Evolutionary conservation across 2,797 vertebrate species (phyloP), one percentile per base, ranked within the genome.

Genomic region (Microctenopoma stevenorrisi): DNA sequence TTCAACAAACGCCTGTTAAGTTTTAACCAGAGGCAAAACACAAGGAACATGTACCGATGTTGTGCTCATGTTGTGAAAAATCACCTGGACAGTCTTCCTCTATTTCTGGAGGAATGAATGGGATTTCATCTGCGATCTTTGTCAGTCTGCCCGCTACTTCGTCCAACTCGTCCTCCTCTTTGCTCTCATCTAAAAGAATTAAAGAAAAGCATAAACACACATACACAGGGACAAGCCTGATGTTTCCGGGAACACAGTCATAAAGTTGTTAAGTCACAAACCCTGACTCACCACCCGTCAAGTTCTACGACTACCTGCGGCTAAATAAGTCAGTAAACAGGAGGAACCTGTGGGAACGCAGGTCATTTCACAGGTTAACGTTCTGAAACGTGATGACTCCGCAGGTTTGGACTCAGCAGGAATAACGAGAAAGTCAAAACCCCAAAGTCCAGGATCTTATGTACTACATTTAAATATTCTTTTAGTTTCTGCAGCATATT

Each of bases 121-220:
- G 56, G 57, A 93, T 70, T 3, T 90, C 78, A 38, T 86, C 69
- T 0, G 63, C 81, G 7, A 94, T 76, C 48, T 76, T 15, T 0
- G 53, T 76, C 72, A 95, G 69, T 6, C 16, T 65, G 6, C 6
- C 16, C 0, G 69, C 91, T 0, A 88, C 44, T 0, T 70, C 15
- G 0, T 74, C 69, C 3, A 92, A 3, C 16, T 73, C 16, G 0
- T 86, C 42, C 0, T 28, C 3, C 0, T 64, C 49, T 9, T 57
- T 0, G 10, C 0, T 15, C 4, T 14, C 4, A 5, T 2, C 49
- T 64, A 16, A 11, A 73, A 57, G 44, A 47, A 33, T 55, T 2
- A 2, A 16, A n/a, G 15, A 3, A 15, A 3, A n/a, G 3, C 1
- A 28, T 5, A 3, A 43, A 15, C n/a, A 46, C 18, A 33, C 2